phyloP scores from a whole-genome alignment of 2,888 invertebrate species.

The Eilema depressum region DNA sequence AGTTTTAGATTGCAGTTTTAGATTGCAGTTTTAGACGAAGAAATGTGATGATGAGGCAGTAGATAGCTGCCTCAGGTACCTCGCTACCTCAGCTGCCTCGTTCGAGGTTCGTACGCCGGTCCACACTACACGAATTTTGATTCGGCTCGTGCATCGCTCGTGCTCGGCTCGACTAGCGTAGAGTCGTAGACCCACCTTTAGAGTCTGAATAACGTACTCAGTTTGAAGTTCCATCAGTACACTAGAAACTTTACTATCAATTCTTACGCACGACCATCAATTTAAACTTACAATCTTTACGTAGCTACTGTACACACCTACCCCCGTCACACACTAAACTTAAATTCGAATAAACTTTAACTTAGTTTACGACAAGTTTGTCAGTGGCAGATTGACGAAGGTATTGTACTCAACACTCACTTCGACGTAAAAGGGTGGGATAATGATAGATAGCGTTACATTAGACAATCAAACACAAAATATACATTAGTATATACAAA shows the following conservation, averaged over 20 bases:
- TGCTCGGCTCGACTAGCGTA: too few species aligned
- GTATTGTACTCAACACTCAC: constrained; percentile 29
- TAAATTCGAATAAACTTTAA: constrained; percentile 19
- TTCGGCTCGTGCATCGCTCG: too few species aligned
- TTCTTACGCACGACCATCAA: neutral
- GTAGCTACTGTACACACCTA: neutral
- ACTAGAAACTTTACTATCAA: constrained; percentile 1
- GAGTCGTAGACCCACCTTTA: too few species aligned
- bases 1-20: too few species aligned
- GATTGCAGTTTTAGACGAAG: too few species aligned
- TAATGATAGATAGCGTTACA: constrained; percentile 27
- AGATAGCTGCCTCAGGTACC: too few species aligned
- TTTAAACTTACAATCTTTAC: neutral
- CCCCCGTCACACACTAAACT: neutral
- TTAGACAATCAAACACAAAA: neutral
- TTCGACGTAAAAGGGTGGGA: constrained; percentile 25
- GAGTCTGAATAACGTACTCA: neutral
- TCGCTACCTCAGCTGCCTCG: too few species aligned
- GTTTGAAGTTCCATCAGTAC: neutral
- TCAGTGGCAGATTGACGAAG: constrained; percentile 48
- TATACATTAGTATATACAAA: neutral
- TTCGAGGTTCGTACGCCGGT: too few species aligned
- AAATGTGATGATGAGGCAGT: too few species aligned
- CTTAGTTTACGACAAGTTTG: constrained; percentile 40
- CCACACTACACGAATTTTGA: too few species aligned